Percentiles rank a stretch among this genome's conserved stretches.
Evolutionary conservation across 1,140 invertebrate genomes (phyloP).

Genomic region (Coenobita brevimanus): DNA sequence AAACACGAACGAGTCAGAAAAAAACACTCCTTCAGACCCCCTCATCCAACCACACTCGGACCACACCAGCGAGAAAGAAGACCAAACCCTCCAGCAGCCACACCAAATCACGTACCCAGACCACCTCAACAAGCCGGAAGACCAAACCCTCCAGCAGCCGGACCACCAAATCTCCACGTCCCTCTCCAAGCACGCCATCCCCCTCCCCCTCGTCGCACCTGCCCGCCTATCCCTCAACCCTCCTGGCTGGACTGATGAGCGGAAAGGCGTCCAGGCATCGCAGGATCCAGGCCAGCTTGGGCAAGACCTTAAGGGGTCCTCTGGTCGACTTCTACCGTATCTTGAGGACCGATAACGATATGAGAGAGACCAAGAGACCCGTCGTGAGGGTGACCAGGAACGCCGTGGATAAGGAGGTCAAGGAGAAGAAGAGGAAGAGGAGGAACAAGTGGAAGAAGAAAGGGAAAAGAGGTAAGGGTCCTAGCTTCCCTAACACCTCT

Average conservation of each 20-base stretch:
- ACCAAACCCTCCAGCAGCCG: not conserved
- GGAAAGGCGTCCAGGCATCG: not conserved
- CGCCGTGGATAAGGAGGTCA: conserved; percentile 33
- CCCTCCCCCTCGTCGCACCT: not conserved
- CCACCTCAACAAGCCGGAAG: not conserved
- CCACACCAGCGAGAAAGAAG: no score
- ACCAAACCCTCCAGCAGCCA: no score
- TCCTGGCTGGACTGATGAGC: not conserved
- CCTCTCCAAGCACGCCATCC: not conserved
- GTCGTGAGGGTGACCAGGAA: conserved; percentile 53
- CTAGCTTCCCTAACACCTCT: no score
- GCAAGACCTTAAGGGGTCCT: conserved; percentile 42
- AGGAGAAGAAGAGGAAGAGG: conserved; percentile 50
- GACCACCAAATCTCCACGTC: not conserved
- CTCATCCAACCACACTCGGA: no score
- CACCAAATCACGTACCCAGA: no score
- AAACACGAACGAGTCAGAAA: no score
- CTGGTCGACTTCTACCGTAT: conserved; percentile 55
- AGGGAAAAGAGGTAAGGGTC: conserved; percentile 63
- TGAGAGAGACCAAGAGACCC: not conserved
- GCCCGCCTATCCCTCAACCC: not conserved
- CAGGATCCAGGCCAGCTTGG: conserved; percentile 13
- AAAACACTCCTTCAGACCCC: no score
- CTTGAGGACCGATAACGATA: conserved; percentile 51
- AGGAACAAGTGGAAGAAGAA: conserved; percentile 64